Conservation (phyloP, 2,797 vertebrate species). For the Rhynchotus rufescens region DNA sequence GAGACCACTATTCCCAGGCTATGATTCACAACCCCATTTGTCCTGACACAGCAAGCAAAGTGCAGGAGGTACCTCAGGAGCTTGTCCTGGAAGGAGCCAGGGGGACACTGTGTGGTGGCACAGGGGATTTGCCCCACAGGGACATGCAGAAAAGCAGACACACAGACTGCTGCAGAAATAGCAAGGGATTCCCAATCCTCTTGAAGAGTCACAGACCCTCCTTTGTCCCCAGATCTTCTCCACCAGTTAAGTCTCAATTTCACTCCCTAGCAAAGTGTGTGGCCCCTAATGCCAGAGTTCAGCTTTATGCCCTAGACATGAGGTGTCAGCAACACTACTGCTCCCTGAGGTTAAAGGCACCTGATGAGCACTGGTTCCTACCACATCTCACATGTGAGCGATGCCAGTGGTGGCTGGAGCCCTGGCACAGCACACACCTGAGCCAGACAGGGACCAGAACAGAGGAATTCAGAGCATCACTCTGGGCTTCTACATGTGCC, state of each 20-base stretch:
- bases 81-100: background rate
- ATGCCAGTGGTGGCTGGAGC: background rate
- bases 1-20: background rate
- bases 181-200: background rate
- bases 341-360: background rate
- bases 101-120: background rate
- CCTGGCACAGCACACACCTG: background rate
- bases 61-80: rapidly evolving
- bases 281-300: background rate
- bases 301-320: background rate
- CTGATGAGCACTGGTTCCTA: background rate
- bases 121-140: background rate
- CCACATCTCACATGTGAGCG: rapidly evolving
- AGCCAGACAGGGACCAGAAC: background rate
- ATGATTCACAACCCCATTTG: background rate
- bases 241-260: background rate
- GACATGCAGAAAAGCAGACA: background rate
- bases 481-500: background rate
- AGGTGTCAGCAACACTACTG: rapidly evolving
- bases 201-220: background rate
- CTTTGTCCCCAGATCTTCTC: background rate
- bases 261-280: background rate
- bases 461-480: background rate
- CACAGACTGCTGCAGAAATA: background rate
- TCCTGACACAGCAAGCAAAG: background rate